phyloP scores from a whole-genome alignment of 2,888 invertebrate species.

The Noctua janthe region DNA sequence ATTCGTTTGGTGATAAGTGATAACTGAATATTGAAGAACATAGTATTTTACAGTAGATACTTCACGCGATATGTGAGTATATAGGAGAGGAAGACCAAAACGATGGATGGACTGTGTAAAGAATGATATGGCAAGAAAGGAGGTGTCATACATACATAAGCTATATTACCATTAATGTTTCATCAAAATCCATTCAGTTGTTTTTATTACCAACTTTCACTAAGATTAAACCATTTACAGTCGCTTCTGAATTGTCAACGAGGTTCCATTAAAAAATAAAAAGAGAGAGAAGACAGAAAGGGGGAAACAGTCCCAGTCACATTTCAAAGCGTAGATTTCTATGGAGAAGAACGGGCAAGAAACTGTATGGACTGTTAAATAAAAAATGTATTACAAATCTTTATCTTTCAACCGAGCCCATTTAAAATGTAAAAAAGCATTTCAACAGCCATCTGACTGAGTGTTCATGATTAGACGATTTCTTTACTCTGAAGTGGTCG shows the following conservation, averaged over 20 bases:
- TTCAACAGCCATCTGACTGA: constrained; percentile 15
- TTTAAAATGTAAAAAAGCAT: constrained; percentile 31
- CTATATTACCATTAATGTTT: no score
- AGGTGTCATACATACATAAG: no score
- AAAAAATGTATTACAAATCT: background rate
- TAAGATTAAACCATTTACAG: no score
- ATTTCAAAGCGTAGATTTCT: background rate
- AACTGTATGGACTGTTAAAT: background rate
- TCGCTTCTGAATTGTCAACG: no score
- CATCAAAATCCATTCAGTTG: no score
- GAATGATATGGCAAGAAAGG: no score
- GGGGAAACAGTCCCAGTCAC: background rate
- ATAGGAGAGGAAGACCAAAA: no score
- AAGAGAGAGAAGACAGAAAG: background rate
- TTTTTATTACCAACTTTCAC: no score
- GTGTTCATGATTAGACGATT: constrained; percentile 30
- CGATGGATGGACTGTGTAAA: no score
- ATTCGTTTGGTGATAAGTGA: background rate
- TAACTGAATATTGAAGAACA: no score
- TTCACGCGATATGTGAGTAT: no score
- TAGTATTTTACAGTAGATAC: no score
- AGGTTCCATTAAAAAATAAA: background rate
- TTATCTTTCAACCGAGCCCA: background rate
- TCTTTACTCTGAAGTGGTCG: constrained; percentile 19
- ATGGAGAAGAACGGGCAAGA: background rate